Evolutionary conservation across 2,797 vertebrate species (phyloP), one percentile per base, ranked within the genome.

Genomic region (Thalassophryne amazonica): DNA sequence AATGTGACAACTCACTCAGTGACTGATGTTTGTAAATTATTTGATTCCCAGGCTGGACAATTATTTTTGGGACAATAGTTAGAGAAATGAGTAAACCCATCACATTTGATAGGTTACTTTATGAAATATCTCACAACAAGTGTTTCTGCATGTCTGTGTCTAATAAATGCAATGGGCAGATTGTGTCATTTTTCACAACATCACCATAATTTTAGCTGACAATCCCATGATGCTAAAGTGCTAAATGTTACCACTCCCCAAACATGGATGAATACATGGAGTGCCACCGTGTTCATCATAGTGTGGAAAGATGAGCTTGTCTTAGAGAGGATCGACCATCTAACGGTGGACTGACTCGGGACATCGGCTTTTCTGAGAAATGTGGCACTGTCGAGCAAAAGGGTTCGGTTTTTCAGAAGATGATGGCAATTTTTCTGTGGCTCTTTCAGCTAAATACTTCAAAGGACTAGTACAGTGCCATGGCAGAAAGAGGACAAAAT

Each of bases 401-500:
- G 66, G 22, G 6, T 60, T 42, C 31, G 0, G 3, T 60, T 70
- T 85, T 84, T 68, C 73, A 79, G 8, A 54, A 42, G 77, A 60
- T 69, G 62, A 81, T 71, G 28, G 37, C 43, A 29, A 71, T 66
- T 80, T 76, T 67, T 58, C 81, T 47, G 61, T 40, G 14, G 37
- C 29, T 72, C 56, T 54, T 55, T 73, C 41, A 29, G 53, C 63
- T 40, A 76, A 70, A 80, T 47, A 79, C 71, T 83, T 88, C 74
- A 76, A 86, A 84, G 83, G 71, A 14, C 63, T 61, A 74, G 48
- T 69, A 77, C 57, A 57, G 49, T 47, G 65, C 63, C 79, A 43
- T 54, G 80, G 85, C 87, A 81, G 81, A 61, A 76, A 82, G 75
- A 87, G 81, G 41, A 73, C 75, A 40, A 86, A 93, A 94, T 92